Conservation (phyloP, 2,113 vertebrate species). For the Acanthochromis polyacanthus region DNA sequence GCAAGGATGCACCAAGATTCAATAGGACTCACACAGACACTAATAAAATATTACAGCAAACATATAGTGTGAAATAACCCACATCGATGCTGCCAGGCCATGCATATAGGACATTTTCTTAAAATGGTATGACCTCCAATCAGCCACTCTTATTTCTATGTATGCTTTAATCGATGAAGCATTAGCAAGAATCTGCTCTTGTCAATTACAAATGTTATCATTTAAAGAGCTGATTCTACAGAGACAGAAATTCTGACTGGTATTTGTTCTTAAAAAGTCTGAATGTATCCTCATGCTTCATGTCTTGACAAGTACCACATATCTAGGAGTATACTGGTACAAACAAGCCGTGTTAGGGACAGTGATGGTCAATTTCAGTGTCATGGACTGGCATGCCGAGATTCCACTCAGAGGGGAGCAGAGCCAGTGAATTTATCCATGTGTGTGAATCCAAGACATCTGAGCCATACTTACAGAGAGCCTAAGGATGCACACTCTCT, state of each 20-base stretch:
- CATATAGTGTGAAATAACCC: background rate
- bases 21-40: slow-evolving; percentile 7
- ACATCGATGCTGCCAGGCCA: background rate
- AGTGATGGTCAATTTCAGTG: background rate
- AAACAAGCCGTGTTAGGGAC: background rate
- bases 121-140: background rate
- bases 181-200: background rate
- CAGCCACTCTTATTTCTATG: too few relatives aligned
- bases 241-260: background rate
- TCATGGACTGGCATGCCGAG: too few relatives aligned
- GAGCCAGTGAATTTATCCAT: background rate
- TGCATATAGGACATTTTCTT: background rate
- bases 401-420: background rate
- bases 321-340: background rate
- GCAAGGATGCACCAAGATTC: slow-evolving; percentile 4
- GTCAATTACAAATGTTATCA: background rate
- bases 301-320: background rate
- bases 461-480: slow-evolving; percentile 21
- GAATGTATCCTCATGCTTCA: background rate
- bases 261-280: too few relatives aligned
- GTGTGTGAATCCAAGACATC: background rate
- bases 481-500: slow-evolving; percentile 24
- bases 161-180: too few relatives aligned
- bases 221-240: background rate
- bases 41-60: slow-evolving; percentile 26